These are phyloP conservation scores for Hypolimnas misippus DNA, from an alignment of 2,888 invertebrate species.

Conservation along the genomic window DNA sequence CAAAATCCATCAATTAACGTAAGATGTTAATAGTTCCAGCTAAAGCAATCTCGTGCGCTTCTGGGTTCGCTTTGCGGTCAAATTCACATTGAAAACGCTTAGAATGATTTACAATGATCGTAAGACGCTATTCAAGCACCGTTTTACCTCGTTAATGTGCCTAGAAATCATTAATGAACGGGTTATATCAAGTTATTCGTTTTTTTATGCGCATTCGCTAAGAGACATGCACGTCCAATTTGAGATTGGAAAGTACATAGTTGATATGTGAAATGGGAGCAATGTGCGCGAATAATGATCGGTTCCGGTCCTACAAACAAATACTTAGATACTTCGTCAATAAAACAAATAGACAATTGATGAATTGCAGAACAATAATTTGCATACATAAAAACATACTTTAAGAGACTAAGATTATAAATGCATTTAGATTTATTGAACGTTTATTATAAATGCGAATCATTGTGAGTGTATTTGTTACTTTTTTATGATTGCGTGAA, in stretches of 20 bases:
- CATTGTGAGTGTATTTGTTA: too few species aligned
- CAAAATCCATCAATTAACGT: slow-evolving; percentile 31
- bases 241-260: slow-evolving; percentile 45
- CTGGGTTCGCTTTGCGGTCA: slow-evolving; percentile 19
- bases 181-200: slow-evolving; percentile 38
- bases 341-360: slow-evolving; percentile 6
- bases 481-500: too few species aligned
- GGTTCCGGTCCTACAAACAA: slow-evolving; percentile 36
- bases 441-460: too few species aligned
- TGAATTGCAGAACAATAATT: too few species aligned
- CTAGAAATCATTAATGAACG: slow-evolving; percentile 44
- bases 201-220: slow-evolving; percentile 36
- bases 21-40: slow-evolving; percentile 19
- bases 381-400: too few species aligned
- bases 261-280: slow-evolving; percentile 42
- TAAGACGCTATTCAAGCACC: slow-evolving; percentile 33
- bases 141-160: slow-evolving; percentile 39
- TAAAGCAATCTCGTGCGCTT: slow-evolving; percentile 21
- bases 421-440: too few species aligned
- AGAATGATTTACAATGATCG: slow-evolving; percentile 39
- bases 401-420: too few species aligned
- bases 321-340: slow-evolving; percentile 9
- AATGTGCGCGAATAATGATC: slow-evolving; percentile 32
- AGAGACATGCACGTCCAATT: slow-evolving; percentile 44
- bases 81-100: slow-evolving; percentile 32